Evolutionary conservation across 2,797 vertebrate genomes (phyloP), one percentile per base, ranked within the genome.

Genomic region (Scolopax rusticola): DNA sequence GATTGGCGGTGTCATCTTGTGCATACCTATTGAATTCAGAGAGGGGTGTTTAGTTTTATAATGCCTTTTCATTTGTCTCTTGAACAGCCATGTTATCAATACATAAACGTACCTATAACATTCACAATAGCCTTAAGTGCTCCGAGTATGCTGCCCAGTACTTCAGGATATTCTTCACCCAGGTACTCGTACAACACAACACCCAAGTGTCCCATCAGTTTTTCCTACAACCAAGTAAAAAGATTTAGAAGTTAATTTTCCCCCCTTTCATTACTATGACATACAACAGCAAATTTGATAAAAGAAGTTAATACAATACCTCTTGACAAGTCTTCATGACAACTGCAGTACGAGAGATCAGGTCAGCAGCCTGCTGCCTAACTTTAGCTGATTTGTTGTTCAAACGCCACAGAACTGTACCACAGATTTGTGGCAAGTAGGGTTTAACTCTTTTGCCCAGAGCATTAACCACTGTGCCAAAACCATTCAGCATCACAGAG

Each of bases 251-350:
- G 8, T 50, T 57, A 8, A 2, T 3, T 57, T 41, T n/a, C 27
- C 1, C 7, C 32, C 10, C 12, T 57, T 48, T 64, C 47, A 12
- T 36, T 61, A 50, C 56, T 51, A 6, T 15, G 20, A 56, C 3
- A 33, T 15, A 12, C 7, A 13, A 40, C 4, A 79, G 47, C 24
- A 45, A 59, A 84, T 4, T 8, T 54, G 15, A 57, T 48, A 47
- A 27, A 6, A 80, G 70, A n/a, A 87, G 85, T 36, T 40, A 51
- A 67, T 96, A 99, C 36, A 32, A 65, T 97, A 99, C 99, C 99
- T 99, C 99, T 96, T 99, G 99, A 92, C 99, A 99, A 16, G 99
- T 99, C 97, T 99, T 99, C 99, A 99, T 99, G 77, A 99, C 99
- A 85, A 99, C 99, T 5, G 99, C 99, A 6, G 99, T 99, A 45